Base-by-base conservation (phyloP, 1,140 invertebrate genomes). In the Sarcophaga bullata region DNA sequence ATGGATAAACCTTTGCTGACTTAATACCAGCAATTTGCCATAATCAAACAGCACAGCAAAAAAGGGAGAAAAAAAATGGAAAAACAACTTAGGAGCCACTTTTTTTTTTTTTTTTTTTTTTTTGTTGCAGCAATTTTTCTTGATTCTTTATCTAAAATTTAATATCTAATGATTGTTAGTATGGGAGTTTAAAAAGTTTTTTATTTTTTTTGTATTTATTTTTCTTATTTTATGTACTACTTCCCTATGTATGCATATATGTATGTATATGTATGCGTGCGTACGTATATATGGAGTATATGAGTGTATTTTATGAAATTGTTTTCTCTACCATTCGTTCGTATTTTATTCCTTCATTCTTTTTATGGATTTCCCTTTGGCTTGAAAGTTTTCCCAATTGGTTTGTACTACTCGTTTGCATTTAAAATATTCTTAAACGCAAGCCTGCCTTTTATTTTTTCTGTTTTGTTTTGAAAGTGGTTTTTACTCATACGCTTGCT, bases 361-460 rank as follows among this genome's bases (percentile, higher is more conserved):
- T 13, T 58, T n/a, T 58, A 13, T 58, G 54, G n/a, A 58, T 58
- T 58, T 58, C 54, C n/a, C 62, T 68, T 68, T 68, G n/a, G 62
- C 62, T 25, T 68, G 19, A 68, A 68, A 68, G 62, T 68, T 68
- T 68, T 68, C 62, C 62, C 62, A 68, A 68, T 68, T 17, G 62
- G 62, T 68, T 58, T 68, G 19, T 68, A 68, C 62, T 68, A 68
- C 62, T 68, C 62, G n/a, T 68, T 68, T 68, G n/a, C 17, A 58
- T 58, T n/a, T 58, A 13, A 58, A 68, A 68, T 68, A 68, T 25
- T 68, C 62, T 68, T 25, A 68, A 68, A 25, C 62, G 7, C n/a
- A 19, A 19, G 17, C n/a, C 54, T 68, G 62, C 9, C 25, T 37
- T 37, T 2, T 37, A 2, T 37, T 37, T 37, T 37, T 37, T 37